These are phyloP conservation scores for Drosophila elegans DNA, from an alignment of 1,140 invertebrate genomes.

Conservation along the genomic window DNA sequence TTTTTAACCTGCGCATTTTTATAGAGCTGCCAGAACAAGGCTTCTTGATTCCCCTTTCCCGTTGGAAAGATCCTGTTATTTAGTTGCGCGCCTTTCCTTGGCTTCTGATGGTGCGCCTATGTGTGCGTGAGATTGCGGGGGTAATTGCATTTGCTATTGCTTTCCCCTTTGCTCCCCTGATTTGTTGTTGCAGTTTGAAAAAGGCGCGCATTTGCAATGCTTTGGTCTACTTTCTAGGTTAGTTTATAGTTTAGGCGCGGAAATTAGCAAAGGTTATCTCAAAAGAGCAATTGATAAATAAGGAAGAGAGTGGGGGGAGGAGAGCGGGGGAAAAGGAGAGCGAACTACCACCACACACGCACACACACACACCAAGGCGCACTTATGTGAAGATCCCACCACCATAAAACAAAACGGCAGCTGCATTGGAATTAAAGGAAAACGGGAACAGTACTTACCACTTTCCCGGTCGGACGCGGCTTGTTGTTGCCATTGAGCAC, in stretches of 20 bases:
- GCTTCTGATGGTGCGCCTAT: constrained; percentile 39
- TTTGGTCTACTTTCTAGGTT: constrained; percentile 66
- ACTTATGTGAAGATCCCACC: constrained; percentile 53
- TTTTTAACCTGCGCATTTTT: too few species aligned
- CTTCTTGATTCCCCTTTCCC: constrained; percentile 6
- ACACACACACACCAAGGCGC: neutral
- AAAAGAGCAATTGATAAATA: neutral
- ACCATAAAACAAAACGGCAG: constrained; percentile 66
- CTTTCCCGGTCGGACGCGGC: constrained; percentile 67
- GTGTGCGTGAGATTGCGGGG: constrained; percentile 23
- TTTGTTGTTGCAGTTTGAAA: constrained; percentile 39
- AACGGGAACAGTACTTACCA: constrained; percentile 55
- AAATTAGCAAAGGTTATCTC: constrained; percentile 34
- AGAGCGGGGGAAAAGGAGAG: constrained; percentile 13
- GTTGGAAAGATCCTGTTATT: constrained; percentile 70
- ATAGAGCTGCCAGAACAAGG: neutral
- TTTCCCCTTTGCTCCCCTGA: constrained; percentile 3
- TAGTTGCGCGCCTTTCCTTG: constrained; percentile 62
- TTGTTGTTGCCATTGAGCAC: constrained; percentile 85
- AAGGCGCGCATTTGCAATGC: constrained; percentile 51
- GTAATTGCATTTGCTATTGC: constrained; percentile 62
- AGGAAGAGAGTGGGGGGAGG: too few species aligned
- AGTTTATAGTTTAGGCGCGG: constrained; percentile 55
- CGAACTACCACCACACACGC: constrained; percentile 55
- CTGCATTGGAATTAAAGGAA: constrained; percentile 67